phyloP scores from a whole-genome alignment of 2,888 invertebrate species.

The Pharmacophagus antenor region DNA sequence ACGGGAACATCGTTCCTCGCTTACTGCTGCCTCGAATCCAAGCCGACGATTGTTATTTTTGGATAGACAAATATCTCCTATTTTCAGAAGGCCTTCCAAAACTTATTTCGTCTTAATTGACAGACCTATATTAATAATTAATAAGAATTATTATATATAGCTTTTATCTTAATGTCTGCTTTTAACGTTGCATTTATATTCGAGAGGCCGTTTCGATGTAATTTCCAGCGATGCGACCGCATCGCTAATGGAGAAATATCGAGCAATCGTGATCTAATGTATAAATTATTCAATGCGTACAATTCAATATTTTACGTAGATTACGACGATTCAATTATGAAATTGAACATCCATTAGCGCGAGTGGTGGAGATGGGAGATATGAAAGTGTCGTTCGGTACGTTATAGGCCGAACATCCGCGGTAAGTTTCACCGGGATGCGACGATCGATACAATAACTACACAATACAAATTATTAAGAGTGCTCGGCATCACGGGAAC shows the following conservation, averaged over 20 bases:
- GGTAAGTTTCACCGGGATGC: slow-evolving; percentile 40
- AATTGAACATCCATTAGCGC: slow-evolving; percentile 46
- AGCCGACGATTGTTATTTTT: slow-evolving; percentile 71
- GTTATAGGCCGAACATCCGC: slow-evolving; percentile 27
- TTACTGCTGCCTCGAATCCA: slow-evolving; percentile 67
- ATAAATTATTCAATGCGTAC: slow-evolving; percentile 58
- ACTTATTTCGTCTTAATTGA: slow-evolving; percentile 71
- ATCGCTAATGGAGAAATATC: slow-evolving; percentile 73
- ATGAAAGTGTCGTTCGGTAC: slow-evolving; percentile 42
- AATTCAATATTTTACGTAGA: slow-evolving; percentile 48
- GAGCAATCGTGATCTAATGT: slow-evolving; percentile 63
- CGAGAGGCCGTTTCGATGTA: slow-evolving; percentile 68
- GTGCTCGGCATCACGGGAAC: slow-evolving; percentile 79
- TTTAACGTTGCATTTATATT: slow-evolving; percentile 73
- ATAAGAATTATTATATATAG: slow-evolving; percentile 72
- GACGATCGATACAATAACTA: slow-evolving; percentile 62
- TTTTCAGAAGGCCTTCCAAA: slow-evolving; percentile 65
- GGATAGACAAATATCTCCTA: slow-evolving; percentile 75
- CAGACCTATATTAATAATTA: slow-evolving; percentile 76
- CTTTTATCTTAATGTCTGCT: slow-evolving; percentile 76
- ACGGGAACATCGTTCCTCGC: slow-evolving; percentile 80
- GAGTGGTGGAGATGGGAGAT: slow-evolving; percentile 48
- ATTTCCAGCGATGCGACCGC: slow-evolving; percentile 63
- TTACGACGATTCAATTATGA: slow-evolving; percentile 37
- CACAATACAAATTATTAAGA: slow-evolving; percentile 81